Conservation (phyloP, 2,113 vertebrate species). For the Stercorarius parasiticus region DNA sequence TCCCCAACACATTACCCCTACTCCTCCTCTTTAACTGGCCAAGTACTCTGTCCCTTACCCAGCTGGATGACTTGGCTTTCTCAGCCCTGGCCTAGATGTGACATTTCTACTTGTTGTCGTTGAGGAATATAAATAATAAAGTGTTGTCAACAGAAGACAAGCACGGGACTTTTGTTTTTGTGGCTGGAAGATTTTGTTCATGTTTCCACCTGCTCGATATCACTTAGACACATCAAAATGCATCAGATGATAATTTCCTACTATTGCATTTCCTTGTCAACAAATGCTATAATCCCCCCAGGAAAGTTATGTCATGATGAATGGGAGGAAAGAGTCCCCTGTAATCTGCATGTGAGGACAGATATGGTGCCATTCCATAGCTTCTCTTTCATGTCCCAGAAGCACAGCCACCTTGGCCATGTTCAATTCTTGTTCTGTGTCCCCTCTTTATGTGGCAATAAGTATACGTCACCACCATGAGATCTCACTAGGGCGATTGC, state of each 20-base stretch:
- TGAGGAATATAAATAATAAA: background rate
- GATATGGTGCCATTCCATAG: background rate
- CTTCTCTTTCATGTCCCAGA: background rate
- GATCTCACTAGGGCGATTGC: background rate
- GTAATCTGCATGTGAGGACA: background rate
- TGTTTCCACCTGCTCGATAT: background rate
- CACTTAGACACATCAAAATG: constrained; percentile 32
- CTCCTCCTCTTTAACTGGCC: background rate
- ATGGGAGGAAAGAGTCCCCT: background rate
- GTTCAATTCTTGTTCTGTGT: background rate
- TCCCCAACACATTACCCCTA: background rate
- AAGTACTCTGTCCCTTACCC: background rate
- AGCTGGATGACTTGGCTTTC: background rate
- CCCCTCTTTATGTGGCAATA: background rate
- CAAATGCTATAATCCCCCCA: background rate
- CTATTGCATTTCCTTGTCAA: constrained; percentile 35
- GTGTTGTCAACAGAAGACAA: background rate
- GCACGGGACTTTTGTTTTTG: background rate
- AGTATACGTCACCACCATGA: background rate
- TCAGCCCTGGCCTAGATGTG: background rate
- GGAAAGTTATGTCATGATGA: constrained; percentile 8
- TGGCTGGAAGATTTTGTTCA: background rate
- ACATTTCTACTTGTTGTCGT: background rate
- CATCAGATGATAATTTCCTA: constrained; percentile 40
- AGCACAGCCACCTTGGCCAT: fast-evolving